A percentile compares a stretch with the other conserved stretches of the same genome.
These are phyloP conservation scores for Asarcornis scutulata DNA, from an alignment of 2,113 vertebrate species.

Conservation along the genomic window DNA sequence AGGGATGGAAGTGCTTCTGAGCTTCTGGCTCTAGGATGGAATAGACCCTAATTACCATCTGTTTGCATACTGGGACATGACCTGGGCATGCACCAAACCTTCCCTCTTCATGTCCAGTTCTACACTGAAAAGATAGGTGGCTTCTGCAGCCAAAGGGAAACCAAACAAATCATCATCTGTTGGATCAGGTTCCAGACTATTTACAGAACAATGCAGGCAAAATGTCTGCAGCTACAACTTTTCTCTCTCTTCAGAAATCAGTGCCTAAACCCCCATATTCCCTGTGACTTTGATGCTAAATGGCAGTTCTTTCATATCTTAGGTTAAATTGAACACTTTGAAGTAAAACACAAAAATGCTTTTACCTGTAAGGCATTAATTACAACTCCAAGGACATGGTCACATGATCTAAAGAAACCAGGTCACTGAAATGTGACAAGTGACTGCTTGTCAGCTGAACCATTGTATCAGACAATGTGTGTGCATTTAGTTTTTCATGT, in stretches of 20 bases:
- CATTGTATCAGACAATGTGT: neutral
- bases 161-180: neutral
- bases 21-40: neutral
- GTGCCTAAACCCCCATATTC: neutral
- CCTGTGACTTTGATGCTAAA: conserved; percentile 6
- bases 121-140: neutral
- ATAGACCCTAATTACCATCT: conserved; percentile 8
- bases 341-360: neutral
- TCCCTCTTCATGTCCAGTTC: neutral
- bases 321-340: neutral
- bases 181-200: neutral
- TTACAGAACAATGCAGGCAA: neutral
- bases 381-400: neutral
- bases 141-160: neutral
- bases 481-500: neutral
- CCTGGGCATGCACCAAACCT: conserved; percentile 19
- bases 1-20: neutral
- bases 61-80: neutral
- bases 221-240: neutral
- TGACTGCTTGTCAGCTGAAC: neutral
- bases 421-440: neutral
- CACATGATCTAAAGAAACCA: neutral
- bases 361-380: conserved; percentile 37
- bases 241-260: conserved; percentile 5
- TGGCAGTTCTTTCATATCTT: neutral